phyloP scores from a whole-genome alignment of 1,140 invertebrate species.

The Microplitis demolitor region DNA sequence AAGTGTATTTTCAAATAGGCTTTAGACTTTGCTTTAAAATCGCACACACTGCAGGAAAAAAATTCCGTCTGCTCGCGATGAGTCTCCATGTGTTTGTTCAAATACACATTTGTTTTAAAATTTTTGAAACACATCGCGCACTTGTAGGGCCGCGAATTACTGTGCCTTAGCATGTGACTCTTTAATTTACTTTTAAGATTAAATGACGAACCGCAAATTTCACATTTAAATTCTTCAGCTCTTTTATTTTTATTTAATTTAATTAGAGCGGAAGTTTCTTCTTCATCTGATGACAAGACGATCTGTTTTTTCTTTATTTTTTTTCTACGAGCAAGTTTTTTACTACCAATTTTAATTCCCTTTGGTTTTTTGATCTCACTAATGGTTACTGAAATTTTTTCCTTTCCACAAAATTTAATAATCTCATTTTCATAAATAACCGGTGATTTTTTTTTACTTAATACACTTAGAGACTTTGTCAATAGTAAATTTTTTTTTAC shows the following conservation, averaged over 20 bases:
- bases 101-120: slow-evolving; percentile 60
- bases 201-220: slow-evolving; percentile 48
- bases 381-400: no score
- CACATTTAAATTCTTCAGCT: slow-evolving; percentile 41
- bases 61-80: slow-evolving; percentile 48
- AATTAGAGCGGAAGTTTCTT: neutral
- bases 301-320: neutral
- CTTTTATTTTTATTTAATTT: neutral
- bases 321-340: neutral
- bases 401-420: no score
- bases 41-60: slow-evolving; percentile 47
- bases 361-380: no score
- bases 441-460: slow-evolving; percentile 45
- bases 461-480: slow-evolving; percentile 47
- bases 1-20: slow-evolving; percentile 58
- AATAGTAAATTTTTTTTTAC: slow-evolving; percentile 43
- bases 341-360: no score
- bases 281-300: neutral
- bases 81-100: slow-evolving; percentile 59
- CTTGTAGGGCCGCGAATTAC: slow-evolving; percentile 54
- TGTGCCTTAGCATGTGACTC: slow-evolving; percentile 55
- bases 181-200: slow-evolving; percentile 48
- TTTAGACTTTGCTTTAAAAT: slow-evolving; percentile 56
- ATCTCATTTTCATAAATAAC: neutral
- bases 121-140: slow-evolving; percentile 59